Base-by-base conservation (phyloP, 2,888 invertebrate species). In the Caprella mutica region DNA sequence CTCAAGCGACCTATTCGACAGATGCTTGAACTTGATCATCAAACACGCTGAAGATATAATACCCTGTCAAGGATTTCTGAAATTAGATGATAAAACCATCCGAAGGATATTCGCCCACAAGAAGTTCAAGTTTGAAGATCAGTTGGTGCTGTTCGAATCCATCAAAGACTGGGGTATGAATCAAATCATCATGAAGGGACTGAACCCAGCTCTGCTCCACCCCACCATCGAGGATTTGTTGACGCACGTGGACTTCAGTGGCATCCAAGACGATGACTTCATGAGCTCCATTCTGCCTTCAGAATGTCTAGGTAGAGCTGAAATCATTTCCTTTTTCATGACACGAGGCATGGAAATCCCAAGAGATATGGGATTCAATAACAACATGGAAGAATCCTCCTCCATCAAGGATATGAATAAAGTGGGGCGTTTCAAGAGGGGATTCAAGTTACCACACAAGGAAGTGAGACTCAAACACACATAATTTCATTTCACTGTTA, bases 251-350 rank as follows among this genome's bases (percentile, higher is more conserved):
- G 55, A 59, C 19, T 61, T 65, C 46, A 59, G 58, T 23, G 38
- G 42, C n/a, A 65, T 65, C 19, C 38, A 46, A 9, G 65, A 65
- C 43, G 26, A 33, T 1, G 65, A 65, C 48, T 65, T 65, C 56
- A 39, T 65, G 46, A 55, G 56, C 29, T 59, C 65, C 19, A 58
- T 65, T 19, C 35, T 65, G 48, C 62, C 65, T 21, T 62, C 65
- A 3, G 65, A 62, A 35, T 57, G 59, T 46, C 43, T 65, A 5
- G 65, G 65, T 6, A 56, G 59, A 39, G 59, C 59, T 3, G 65
- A 65, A 54, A 44, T 65, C 40, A 59, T 65, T n/a, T 59, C 61
- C 8, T 65, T 65, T 56, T 65, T 65, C 58, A 65, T 65, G 65
- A 59, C 55, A 5, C 55, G 57, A 26, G 65, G 65, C 42, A 33